These are phyloP conservation scores for Leucophenga maculata DNA, from an alignment of 2,888 invertebrate species.

Conservation along the genomic window DNA sequence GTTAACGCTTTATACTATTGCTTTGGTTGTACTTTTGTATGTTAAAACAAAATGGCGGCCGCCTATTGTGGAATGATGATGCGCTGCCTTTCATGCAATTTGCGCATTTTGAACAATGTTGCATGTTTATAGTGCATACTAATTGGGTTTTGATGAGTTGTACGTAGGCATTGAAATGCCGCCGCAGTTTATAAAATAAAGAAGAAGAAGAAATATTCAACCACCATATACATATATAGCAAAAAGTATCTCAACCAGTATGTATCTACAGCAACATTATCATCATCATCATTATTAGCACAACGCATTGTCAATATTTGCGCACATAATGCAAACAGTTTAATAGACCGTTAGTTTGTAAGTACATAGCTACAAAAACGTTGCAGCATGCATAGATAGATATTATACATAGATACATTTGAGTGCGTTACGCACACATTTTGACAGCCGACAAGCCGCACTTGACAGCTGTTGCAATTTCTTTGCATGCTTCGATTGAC, in stretches of 20 bases:
- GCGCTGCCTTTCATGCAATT: conserved; percentile 33
- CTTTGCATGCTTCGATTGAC: conserved; percentile 44
- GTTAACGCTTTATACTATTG: neutral
- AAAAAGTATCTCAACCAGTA: neutral
- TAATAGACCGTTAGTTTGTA: conserved; percentile 62
- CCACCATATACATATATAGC: conserved; percentile 11
- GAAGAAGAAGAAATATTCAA: neutral
- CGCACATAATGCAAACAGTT: conserved; percentile 62
- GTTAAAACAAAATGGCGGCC: conserved; percentile 58
- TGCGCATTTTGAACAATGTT: conserved; percentile 36
- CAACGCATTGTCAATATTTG: conserved; percentile 63
- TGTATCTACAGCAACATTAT: too few species aligned
- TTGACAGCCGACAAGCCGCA: conserved; percentile 42
- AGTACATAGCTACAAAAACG: conserved; percentile 31
- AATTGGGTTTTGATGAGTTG: conserved; percentile 9
- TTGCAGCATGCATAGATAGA: conserved; percentile 21
- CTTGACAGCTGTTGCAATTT: conserved; percentile 66
- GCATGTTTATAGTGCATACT: neutral
- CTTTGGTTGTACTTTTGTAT: conserved; percentile 54
- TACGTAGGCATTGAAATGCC: neutral
- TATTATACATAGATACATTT: conserved; percentile 16
- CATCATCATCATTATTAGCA: conserved; percentile 34
- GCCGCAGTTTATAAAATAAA: too few species aligned
- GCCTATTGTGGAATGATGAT: conserved; percentile 25
- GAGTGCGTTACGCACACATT: conserved; percentile 3